These are phyloP conservation scores for Microchirus variegatus DNA, from an alignment of 2,797 vertebrate genomes.

Conservation along the genomic window DNA sequence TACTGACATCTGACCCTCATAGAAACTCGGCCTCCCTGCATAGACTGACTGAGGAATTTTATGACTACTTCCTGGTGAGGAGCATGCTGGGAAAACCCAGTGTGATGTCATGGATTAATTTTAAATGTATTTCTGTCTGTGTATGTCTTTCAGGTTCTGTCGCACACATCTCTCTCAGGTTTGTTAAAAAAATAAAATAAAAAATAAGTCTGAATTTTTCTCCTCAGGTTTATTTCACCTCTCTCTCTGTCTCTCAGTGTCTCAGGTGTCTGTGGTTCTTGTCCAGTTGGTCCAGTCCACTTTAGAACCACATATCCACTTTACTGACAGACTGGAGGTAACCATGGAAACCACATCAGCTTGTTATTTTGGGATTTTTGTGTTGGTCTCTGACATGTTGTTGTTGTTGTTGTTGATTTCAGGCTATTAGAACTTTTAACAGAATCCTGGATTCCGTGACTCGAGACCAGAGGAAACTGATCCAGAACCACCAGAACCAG, in stretches of 20 bases:
- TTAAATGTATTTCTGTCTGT: not conserved
- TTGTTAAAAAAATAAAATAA: slow-evolving; percentile 3
- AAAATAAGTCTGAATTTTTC: not conserved
- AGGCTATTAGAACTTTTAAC: slow-evolving; percentile 72
- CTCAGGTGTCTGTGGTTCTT: slow-evolving; percentile 56
- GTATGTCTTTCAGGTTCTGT: slow-evolving; percentile 44
- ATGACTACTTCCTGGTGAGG: slow-evolving; percentile 67
- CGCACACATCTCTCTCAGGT: slow-evolving; percentile 52
- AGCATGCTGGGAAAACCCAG: slow-evolving; percentile 1
- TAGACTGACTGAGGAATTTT: slow-evolving; percentile 54
- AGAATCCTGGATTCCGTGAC: slow-evolving; percentile 59
- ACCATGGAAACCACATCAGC: not conserved
- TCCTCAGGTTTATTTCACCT: not conserved
- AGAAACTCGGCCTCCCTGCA: slow-evolving; percentile 26
- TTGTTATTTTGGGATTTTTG: not conserved
- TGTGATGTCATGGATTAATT: not conserved
- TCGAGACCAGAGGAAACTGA: slow-evolving; percentile 33
- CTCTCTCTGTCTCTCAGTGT: slow-evolving; percentile 29
- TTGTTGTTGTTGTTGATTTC: slow-evolving; percentile 20
- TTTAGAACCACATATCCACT: slow-evolving; percentile 45
- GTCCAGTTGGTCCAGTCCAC: slow-evolving; percentile 40
- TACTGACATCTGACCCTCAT: slow-evolving; percentile 48
- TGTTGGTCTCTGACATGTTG: not conserved
- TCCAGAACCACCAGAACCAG: slow-evolving; percentile 52
- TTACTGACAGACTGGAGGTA: slow-evolving; percentile 65